These are phyloP conservation scores for Indicator indicator DNA, from an alignment of 2,113 vertebrate species.

Conservation along the genomic window DNA sequence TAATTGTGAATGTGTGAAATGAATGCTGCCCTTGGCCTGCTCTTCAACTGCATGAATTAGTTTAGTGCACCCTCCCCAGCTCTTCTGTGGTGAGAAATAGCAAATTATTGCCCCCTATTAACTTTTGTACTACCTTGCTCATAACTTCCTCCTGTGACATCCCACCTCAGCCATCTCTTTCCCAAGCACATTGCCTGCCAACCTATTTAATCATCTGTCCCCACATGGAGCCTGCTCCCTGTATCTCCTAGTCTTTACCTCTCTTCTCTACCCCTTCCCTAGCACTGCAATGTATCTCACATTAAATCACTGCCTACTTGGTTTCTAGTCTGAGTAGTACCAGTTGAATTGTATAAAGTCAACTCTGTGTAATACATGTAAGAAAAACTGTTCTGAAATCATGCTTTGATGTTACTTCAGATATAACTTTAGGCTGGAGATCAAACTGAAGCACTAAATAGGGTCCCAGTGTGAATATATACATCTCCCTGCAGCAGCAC, in stretches of 20 bases:
- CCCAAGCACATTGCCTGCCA: background rate
- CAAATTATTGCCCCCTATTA: conserved; percentile 13
- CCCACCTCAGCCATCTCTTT: background rate
- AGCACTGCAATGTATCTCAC: background rate
- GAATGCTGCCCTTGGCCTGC: background rate
- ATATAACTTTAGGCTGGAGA: conserved; percentile 33
- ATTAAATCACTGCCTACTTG: conserved; percentile 4
- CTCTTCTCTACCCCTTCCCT: background rate
- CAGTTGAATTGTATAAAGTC: conserved; percentile 41
- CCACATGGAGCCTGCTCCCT: background rate
- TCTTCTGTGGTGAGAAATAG: background rate
- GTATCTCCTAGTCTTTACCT: background rate
- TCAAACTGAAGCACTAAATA: conserved; percentile 49
- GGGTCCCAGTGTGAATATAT: conserved; percentile 18
- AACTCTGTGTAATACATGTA: conserved; percentile 31
- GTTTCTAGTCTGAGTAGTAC: conserved; percentile 4
- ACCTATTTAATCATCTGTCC: background rate
- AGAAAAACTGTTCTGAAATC: conserved; percentile 43
- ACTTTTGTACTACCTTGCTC: background rate
- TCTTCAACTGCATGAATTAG: conserved; percentile 35
- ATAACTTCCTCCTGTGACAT: background rate
- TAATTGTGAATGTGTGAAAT: background rate
- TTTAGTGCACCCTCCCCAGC: background rate
- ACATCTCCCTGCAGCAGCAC: conserved; percentile 2
- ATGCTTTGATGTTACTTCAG: conserved; percentile 61